phyloP scores from a whole-genome alignment of 2,113 vertebrate genomes.

The Rutilus rutilus region DNA sequence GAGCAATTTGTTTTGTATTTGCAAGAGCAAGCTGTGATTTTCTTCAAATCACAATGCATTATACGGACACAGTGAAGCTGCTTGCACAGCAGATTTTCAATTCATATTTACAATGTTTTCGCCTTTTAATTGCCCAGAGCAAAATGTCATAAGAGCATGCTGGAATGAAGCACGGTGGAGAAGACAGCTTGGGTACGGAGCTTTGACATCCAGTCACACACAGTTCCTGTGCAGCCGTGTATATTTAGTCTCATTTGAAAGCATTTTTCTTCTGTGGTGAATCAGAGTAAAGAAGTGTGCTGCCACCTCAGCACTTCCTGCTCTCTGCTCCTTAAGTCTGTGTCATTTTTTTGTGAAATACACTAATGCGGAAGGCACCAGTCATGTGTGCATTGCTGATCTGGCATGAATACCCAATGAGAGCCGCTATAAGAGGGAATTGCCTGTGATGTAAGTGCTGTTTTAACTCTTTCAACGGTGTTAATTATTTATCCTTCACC shows the following conservation, averaged over 20 bases:
- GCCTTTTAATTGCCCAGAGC: constrained; percentile 37
- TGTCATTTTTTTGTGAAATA: constrained; percentile 67
- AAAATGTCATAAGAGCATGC: constrained; percentile 22
- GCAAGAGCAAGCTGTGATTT: constrained; percentile 4
- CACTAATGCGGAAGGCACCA: constrained; percentile 64
- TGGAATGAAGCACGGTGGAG: constrained; percentile 28
- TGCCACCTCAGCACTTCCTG: constrained; percentile 68
- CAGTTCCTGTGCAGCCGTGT: constrained; percentile 30
- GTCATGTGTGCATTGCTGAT: constrained; percentile 59
- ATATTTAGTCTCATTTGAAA: constrained; percentile 66
- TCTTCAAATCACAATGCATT: constrained; percentile 36
- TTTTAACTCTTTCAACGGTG: constrained; percentile 48
- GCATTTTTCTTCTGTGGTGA: constrained; percentile 61
- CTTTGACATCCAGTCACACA: constrained; percentile 35
- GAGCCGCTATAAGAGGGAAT: constrained; percentile 49
- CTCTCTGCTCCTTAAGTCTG: constrained; percentile 55
- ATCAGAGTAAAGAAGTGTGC: constrained; percentile 58
- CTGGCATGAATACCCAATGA: constrained; percentile 65
- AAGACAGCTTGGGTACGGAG: constrained; percentile 14
- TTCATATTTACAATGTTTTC: constrained; percentile 46
- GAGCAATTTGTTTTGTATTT: constrained; percentile 55
- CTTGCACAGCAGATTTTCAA: constrained; percentile 30
- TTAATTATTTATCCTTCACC: constrained; percentile 47
- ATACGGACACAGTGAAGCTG: constrained; percentile 30
- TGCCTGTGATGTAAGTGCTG: constrained; percentile 50